A percentile compares a stretch with the other conserved stretches of the same genome.
These are phyloP conservation scores for Tupaia tana DNA, from an alignment of 2,113 vertebrate genomes.

Conservation along the genomic window DNA sequence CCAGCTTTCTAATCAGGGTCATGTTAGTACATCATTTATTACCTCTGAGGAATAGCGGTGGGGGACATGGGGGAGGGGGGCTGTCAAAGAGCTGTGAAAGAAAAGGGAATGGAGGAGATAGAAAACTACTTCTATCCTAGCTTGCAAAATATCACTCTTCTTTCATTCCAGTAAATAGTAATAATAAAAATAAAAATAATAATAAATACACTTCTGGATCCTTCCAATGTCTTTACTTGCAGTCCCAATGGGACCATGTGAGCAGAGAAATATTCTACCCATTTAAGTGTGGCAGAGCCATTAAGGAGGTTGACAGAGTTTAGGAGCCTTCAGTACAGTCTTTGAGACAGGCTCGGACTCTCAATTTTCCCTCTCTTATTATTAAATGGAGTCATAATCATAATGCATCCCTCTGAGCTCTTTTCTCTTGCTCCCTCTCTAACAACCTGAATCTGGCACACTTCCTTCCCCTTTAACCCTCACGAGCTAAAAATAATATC, in stretches of 20 bases:
- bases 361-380: slow-evolving; percentile 74
- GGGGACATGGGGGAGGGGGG: background rate
- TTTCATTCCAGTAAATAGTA: slow-evolving; percentile 3
- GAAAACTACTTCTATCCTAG: rapidly evolving
- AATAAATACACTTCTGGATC: slow-evolving; percentile 50
- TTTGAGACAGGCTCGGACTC: slow-evolving; percentile 30
- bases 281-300: slow-evolving; percentile 78
- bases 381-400: slow-evolving; percentile 82
- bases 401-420: slow-evolving; percentile 75
- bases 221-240: slow-evolving; percentile 72
- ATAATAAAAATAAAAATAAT: background rate
- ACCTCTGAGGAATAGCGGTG: background rate
- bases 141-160: background rate
- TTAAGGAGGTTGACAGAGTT: slow-evolving; percentile 75
- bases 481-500: slow-evolving; percentile 87
- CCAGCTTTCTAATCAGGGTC: slow-evolving; percentile 40
- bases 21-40: slow-evolving; percentile 67
- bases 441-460: slow-evolving; percentile 86
- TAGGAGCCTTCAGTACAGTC: slow-evolving; percentile 74
- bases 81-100: background rate
- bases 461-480: slow-evolving; percentile 86
- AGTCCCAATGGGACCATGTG: slow-evolving; percentile 54
- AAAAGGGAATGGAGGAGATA: background rate
- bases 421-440: slow-evolving; percentile 78
- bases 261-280: slow-evolving; percentile 74